These are phyloP conservation scores for Heliothis virescens DNA, from an alignment of 1,140 invertebrate genomes.

Conservation along the genomic window DNA sequence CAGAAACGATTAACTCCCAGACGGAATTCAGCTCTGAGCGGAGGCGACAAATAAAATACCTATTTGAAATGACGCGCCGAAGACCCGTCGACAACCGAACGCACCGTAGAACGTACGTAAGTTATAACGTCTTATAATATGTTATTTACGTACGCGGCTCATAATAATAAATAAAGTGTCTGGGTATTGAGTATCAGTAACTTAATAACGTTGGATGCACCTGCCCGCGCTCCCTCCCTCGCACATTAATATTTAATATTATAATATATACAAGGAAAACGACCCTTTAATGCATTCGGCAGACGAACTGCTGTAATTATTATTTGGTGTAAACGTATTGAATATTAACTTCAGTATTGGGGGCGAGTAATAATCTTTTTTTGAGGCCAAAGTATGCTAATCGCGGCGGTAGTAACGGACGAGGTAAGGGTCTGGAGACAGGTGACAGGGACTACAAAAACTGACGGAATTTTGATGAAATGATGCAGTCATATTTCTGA, in stretches of 20 bases:
- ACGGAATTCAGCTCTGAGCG: constrained; percentile 37
- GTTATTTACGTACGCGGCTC: constrained; percentile 61
- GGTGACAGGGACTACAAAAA: constrained; percentile 72
- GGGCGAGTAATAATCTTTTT: constrained; percentile 73
- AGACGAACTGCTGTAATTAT: constrained; percentile 73
- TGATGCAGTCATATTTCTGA: constrained; percentile 56
- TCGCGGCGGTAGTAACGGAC: constrained; percentile 68
- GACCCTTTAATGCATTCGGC: constrained; percentile 74
- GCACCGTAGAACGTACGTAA: constrained; percentile 42
- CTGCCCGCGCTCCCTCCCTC: constrained; percentile 66
- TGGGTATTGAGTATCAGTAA: constrained; percentile 68
- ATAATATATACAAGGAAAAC: constrained; percentile 75
- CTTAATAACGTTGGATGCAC: constrained; percentile 70
- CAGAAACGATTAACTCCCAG: constrained; percentile 59
- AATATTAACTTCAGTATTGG: constrained; percentile 72
- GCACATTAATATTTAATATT: constrained; percentile 76
- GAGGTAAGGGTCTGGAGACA: constrained; percentile 59
- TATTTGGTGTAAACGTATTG: constrained; percentile 82
- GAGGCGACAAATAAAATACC: constrained; percentile 43
- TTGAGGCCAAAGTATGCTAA: constrained; percentile 75
- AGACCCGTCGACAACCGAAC: constrained; percentile 34
- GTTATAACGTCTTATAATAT: constrained; percentile 54
- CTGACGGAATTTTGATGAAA: constrained; percentile 72
- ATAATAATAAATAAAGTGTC: constrained; percentile 62
- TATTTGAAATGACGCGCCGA: constrained; percentile 38